Evolutionary conservation across 2,888 invertebrate genomes (phyloP).

Genomic region (Agriopis leucophaearia): DNA sequence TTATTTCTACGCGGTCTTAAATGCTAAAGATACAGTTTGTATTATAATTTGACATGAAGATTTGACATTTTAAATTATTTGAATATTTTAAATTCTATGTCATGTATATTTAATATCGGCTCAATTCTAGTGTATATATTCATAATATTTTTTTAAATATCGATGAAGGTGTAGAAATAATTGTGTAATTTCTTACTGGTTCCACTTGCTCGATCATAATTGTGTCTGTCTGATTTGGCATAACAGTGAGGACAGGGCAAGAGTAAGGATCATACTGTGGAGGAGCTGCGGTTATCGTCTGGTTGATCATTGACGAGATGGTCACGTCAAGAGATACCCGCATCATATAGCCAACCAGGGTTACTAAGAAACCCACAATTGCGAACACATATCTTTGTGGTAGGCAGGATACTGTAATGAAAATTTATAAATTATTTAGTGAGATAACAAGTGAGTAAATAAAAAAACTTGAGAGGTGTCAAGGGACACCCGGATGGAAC

Average conservation of each 20-base stretch:
- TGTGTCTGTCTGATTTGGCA: conserved; percentile 9
- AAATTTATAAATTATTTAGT: neutral
- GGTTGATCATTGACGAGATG: conserved; percentile 29
- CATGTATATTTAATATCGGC: no score
- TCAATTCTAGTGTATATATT: no score
- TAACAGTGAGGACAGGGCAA: conserved; percentile 21
- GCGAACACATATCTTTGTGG: conserved; percentile 36
- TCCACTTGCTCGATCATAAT: neutral
- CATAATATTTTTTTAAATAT: no score
- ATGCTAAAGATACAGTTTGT: conserved; percentile 1
- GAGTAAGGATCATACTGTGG: conserved; percentile 17
- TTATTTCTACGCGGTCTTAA: conserved; percentile 18
- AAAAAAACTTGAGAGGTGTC: no score
- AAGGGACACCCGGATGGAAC: no score
- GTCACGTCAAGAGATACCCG: conserved; percentile 27
- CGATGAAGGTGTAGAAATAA: neutral
- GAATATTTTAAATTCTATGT: no score
- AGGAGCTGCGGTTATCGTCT: conserved; percentile 7
- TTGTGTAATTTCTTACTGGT: neutral
- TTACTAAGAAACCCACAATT: conserved; percentile 32
- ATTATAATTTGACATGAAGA: no score
- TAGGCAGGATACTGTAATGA: conserved; percentile 26
- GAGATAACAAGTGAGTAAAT: no score
- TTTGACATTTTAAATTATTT: no score
- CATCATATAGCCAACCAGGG: conserved; percentile 30